A percentile compares a stretch with the other conserved stretches of the same genome.
Evolutionary conservation across 92 coral and sea anemone species (phyloP).

Genomic region (Scolanthus callimorphus): DNA sequence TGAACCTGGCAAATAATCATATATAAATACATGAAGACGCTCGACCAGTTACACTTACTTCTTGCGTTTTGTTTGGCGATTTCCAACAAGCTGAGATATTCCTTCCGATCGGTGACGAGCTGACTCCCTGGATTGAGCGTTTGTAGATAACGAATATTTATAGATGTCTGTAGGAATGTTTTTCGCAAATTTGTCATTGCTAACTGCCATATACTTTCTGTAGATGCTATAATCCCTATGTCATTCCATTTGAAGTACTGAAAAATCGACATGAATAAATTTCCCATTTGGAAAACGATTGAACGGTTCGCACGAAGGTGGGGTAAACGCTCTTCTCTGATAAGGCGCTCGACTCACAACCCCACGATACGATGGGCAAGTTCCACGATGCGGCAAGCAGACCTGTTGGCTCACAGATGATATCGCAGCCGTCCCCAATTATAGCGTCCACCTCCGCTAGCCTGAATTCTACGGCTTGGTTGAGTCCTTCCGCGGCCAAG

Average conservation of each 20-base stretch:
- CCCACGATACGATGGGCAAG: constrained; percentile 84
- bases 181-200: constrained; percentile 66
- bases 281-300: constrained; percentile 79
- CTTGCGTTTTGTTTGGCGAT: constrained; percentile 60
- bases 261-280: constrained; percentile 60
- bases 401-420: constrained; percentile 78
- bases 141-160: constrained; percentile 70
- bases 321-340: constrained; percentile 69
- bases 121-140: constrained; percentile 77
- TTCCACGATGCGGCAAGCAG: constrained; percentile 82
- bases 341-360: constrained; percentile 71
- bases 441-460: constrained; percentile 77
- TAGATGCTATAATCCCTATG: constrained; percentile 78
- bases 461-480: no score
- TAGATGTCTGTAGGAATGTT: constrained; percentile 51
- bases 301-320: constrained; percentile 77
- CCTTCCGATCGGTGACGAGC: constrained; percentile 72
- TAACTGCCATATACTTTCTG: constrained; percentile 79
- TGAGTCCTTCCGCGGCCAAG: constrained; percentile 77
- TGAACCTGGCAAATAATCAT: neutral
- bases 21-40: neutral
- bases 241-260: constrained; percentile 74
- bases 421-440: constrained; percentile 78
- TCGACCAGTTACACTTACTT: constrained; percentile 52
- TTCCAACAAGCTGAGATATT: constrained; percentile 66